These are phyloP conservation scores for Aleiodes sp. DNA, from an alignment of 1,140 invertebrate genomes.

Conservation along the genomic window DNA sequence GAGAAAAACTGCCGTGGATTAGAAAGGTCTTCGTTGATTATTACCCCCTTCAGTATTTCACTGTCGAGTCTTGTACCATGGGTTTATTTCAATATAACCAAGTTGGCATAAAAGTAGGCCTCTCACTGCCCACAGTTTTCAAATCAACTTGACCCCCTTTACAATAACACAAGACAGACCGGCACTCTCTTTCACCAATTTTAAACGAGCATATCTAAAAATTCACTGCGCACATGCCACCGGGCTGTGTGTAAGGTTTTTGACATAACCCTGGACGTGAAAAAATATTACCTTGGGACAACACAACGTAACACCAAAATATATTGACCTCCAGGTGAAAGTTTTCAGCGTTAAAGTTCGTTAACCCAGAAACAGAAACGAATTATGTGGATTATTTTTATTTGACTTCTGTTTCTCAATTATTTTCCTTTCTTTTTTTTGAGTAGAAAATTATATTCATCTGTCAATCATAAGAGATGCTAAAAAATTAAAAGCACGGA, in stretches of 20 bases:
- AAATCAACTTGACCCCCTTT: conserved; percentile 21
- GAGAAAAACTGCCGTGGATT: conserved; percentile 48
- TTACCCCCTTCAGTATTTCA: conserved; percentile 15
- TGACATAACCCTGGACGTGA: conserved; percentile 15
- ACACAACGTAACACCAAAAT: conserved; percentile 10
- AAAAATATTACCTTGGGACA: neutral
- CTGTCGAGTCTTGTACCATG: neutral
- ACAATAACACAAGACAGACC: neutral
- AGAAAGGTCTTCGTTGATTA: too few relatives aligned
- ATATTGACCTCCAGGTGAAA: conserved; percentile 20
- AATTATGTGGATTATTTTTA: neutral
- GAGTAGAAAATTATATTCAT: too few relatives aligned
- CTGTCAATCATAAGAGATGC: neutral
- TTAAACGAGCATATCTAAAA: neutral
- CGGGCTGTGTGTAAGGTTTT: neutral
- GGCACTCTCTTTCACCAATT: conserved; percentile 9
- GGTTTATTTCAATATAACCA: conserved; percentile 3
- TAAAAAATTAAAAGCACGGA: conserved; percentile 24
- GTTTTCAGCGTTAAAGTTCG: neutral
- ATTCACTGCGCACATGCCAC: too few relatives aligned
- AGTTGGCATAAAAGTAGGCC: conserved; percentile 9
- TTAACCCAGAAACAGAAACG: neutral
- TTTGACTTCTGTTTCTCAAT: too few relatives aligned
- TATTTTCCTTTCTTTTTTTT: too few relatives aligned
- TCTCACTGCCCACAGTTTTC: conserved; percentile 11